Percentiles rank a stretch among this genome's conserved stretches.
Conservation (phyloP, 2,888 invertebrate genomes). For the Agrotis segetum region DNA sequence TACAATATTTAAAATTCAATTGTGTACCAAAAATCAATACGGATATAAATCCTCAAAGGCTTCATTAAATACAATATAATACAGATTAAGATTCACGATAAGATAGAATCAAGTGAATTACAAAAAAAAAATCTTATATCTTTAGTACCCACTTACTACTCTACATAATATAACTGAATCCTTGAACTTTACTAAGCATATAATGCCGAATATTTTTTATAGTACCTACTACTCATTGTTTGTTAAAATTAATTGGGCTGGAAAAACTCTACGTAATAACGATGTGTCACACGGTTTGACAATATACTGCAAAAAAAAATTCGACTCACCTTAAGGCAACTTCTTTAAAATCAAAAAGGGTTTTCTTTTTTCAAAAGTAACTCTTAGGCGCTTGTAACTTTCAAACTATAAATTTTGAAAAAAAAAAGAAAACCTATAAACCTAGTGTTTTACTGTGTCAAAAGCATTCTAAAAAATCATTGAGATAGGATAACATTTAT, state of each 20-base stretch:
- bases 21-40: constrained; percentile 42
- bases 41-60: constrained; percentile 31
- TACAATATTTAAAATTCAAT: not conserved
- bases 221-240: not conserved
- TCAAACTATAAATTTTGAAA: too few species aligned
- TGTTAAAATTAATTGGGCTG: not conserved
- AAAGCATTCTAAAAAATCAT: too few species aligned
- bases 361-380: too few species aligned
- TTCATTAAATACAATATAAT: constrained; percentile 19
- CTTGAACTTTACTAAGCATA: constrained; percentile 45
- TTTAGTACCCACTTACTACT: constrained; percentile 38
- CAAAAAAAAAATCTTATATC: constrained; percentile 46
- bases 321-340: too few species aligned
- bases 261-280: too few species aligned
- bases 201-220: constrained; percentile 36
- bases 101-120: constrained; percentile 42
- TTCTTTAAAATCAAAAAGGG: too few species aligned
- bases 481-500: too few species aligned
- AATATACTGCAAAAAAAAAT: too few species aligned
- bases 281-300: too few species aligned
- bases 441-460: too few species aligned
- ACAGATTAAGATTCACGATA: constrained; percentile 50
- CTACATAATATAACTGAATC: constrained; percentile 1
- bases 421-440: too few species aligned
- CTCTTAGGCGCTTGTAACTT: too few species aligned